These are phyloP conservation scores for Poecilia latipinna DNA, from an alignment of 2,113 vertebrate species.

Conservation along the genomic window DNA sequence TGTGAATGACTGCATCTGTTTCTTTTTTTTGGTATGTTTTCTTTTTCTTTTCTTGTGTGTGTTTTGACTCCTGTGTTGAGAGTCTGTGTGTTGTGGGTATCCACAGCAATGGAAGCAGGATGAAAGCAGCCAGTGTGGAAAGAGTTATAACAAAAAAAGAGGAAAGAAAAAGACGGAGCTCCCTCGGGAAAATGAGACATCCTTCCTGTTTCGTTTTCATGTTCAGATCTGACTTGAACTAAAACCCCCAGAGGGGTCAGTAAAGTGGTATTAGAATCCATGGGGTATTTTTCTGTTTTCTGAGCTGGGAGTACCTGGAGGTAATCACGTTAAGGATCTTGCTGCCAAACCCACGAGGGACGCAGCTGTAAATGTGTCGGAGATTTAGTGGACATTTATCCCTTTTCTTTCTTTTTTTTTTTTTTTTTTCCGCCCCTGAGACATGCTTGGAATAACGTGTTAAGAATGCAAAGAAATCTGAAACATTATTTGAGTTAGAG, in stretches of 20 bases:
- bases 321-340: constrained; percentile 46
- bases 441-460: constrained; percentile 21
- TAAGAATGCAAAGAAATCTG: background rate
- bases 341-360: constrained; percentile 19
- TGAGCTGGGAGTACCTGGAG: constrained; percentile 28
- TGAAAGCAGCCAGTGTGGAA: constrained; percentile 47
- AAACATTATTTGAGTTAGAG: background rate
- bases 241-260: constrained; percentile 65
- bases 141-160: constrained; percentile 40
- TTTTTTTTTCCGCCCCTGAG: constrained; percentile 5
- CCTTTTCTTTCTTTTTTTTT: no score
- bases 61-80: constrained; percentile 21
- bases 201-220: constrained; percentile 48
- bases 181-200: constrained; percentile 52
- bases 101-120: constrained; percentile 44
- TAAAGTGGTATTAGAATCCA: constrained; percentile 62
- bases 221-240: constrained; percentile 47
- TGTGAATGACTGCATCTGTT: constrained; percentile 44
- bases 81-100: constrained; percentile 47
- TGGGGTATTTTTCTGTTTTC: constrained; percentile 33
- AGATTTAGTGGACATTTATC: constrained; percentile 18
- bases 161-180: constrained; percentile 20
- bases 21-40: constrained; percentile 13
- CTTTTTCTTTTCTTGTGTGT: constrained; percentile 1
- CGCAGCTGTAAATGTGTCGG: constrained; percentile 12